A percentile compares a stretch with the other conserved stretches of the same genome.
Conservation (phyloP, 2,888 invertebrate genomes). For the Uropetala carovei region DNA sequence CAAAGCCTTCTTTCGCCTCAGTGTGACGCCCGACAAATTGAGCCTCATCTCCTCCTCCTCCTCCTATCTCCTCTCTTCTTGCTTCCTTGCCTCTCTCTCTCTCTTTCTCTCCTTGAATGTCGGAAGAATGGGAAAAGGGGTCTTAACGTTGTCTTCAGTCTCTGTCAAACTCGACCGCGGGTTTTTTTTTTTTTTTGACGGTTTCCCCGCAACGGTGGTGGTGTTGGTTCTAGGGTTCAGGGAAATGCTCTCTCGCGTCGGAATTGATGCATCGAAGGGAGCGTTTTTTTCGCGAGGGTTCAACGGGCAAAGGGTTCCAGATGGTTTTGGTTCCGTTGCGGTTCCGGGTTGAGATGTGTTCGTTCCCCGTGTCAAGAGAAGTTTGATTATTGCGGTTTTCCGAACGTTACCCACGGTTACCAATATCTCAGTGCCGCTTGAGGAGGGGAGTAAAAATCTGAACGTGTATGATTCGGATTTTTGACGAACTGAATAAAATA, state of each 20-base stretch:
- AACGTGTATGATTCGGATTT: too few relatives aligned
- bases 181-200: constrained; percentile 7
- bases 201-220: neutral
- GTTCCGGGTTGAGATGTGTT: neutral
- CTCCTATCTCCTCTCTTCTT: neutral
- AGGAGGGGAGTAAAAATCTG: too few relatives aligned
- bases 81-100: neutral
- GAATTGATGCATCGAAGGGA: neutral
- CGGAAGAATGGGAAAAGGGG: neutral
- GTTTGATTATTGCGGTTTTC: neutral
- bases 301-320: neutral
- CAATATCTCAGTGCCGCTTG: too few relatives aligned
- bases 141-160: constrained; percentile 9
- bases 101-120: neutral
- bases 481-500: too few relatives aligned
- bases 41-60: constrained; percentile 42
- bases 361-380: neutral
- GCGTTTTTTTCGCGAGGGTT: neutral
- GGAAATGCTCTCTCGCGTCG: constrained; percentile 1
- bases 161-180: constrained; percentile 6
- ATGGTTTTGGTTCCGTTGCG: constrained; percentile 1
- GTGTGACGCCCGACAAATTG: constrained; percentile 45
- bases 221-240: neutral
- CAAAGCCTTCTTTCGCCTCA: neutral
- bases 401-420: neutral